phyloP scores from a whole-genome alignment of 2,888 invertebrate genomes.

The Cantharis rufa region DNA sequence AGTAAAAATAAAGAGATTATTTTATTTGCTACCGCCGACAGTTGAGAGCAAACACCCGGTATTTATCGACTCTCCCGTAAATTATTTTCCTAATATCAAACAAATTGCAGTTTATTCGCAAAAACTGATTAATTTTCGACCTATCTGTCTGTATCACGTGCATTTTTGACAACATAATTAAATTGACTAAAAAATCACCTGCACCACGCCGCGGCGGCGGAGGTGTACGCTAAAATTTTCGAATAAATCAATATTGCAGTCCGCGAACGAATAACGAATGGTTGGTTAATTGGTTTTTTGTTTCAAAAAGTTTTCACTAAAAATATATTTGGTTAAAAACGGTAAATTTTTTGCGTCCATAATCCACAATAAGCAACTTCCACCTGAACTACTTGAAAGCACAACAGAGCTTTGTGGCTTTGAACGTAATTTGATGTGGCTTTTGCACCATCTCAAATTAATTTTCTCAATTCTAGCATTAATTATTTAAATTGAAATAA shows the following conservation, averaged over 20 bases:
- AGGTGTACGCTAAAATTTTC: background rate
- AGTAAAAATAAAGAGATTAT: background rate
- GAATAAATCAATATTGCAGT: background rate
- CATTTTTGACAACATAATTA: background rate
- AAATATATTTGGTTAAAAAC: background rate
- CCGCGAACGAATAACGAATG: background rate
- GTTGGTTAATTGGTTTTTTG: background rate
- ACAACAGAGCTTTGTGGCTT: conserved; percentile 2
- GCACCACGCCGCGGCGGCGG: background rate
- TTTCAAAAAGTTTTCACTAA: conserved; percentile 4
- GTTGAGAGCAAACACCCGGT: background rate
- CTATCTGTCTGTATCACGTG: background rate
- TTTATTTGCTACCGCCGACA: background rate
- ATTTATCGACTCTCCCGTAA: background rate
- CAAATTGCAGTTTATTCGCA: background rate
- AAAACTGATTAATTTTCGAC: background rate
- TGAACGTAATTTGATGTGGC: conserved; percentile 5
- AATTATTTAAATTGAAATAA: background rate
- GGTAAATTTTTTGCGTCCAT: conserved; percentile 15
- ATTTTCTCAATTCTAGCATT: background rate
- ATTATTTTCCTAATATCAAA: background rate
- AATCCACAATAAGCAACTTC: conserved; percentile 16
- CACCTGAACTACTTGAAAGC: conserved; percentile 7
- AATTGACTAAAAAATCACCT: background rate
- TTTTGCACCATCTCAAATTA: background rate